phyloP scores from a whole-genome alignment of 2,888 invertebrate genomes.

The Clunio marinus region DNA sequence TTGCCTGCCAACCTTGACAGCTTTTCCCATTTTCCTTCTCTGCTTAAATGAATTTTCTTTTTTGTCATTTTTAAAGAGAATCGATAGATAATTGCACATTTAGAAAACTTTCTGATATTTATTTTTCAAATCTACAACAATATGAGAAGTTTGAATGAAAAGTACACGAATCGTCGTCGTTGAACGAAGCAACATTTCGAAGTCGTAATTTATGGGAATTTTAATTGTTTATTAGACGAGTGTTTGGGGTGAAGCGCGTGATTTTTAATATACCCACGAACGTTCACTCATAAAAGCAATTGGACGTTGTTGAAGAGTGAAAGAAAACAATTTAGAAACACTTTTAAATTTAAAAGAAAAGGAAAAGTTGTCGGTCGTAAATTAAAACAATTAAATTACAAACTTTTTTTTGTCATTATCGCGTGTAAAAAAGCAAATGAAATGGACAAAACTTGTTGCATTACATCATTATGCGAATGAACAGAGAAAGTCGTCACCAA shows the following conservation, averaged over 20 bases:
- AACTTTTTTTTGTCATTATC: conserved; percentile 2
- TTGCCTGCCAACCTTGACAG: background rate
- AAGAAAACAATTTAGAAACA: background rate
- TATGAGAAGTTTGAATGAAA: background rate
- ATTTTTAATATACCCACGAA: background rate
- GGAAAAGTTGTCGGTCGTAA: background rate
- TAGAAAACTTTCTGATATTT: background rate
- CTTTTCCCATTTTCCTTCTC: background rate
- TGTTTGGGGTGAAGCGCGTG: background rate
- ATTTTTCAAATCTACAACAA: background rate
- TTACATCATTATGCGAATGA: background rate
- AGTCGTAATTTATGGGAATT: background rate
- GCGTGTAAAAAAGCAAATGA: background rate
- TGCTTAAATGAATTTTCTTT: background rate
- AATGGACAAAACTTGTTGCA: conserved; percentile 8
- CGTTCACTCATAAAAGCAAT: background rate
- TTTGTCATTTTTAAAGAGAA: background rate
- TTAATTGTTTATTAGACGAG: background rate
- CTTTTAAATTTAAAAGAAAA: conserved; percentile 2
- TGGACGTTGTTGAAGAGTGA: background rate
- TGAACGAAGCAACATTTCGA: background rate
- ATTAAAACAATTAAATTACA: conserved; percentile 8
- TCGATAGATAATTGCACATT: background rate
- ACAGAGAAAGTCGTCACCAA: background rate
- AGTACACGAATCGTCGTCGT: background rate